phyloP scores from a whole-genome alignment of 2,113 vertebrate species.

The Phyllostomus discolor region DNA sequence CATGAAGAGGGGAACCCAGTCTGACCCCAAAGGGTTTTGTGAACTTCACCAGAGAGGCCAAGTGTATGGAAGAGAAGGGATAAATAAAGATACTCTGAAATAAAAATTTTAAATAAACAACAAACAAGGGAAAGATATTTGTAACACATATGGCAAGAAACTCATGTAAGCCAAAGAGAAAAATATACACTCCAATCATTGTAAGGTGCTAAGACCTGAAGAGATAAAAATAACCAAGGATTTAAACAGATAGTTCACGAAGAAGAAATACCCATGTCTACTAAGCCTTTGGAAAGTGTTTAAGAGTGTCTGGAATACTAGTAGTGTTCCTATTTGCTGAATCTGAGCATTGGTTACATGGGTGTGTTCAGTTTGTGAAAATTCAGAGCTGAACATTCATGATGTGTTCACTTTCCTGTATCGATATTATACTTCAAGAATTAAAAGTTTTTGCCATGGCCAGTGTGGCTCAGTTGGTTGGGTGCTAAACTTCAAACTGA shows the following conservation, averaged over 20 bases:
- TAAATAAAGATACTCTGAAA: background rate
- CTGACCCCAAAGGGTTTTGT: background rate
- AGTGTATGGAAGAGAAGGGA: background rate
- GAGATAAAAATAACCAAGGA: background rate
- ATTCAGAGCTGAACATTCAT: background rate
- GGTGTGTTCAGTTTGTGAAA: conserved; percentile 21
- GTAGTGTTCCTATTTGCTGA: background rate
- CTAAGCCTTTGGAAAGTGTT: background rate
- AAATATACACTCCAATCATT: background rate
- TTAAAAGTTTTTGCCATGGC: background rate
- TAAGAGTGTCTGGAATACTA: background rate
- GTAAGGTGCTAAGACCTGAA: background rate
- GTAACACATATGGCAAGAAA: background rate
- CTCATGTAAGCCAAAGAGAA: background rate
- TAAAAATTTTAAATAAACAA: background rate
- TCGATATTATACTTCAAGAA: background rate
- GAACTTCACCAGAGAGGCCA: background rate
- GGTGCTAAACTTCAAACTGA: too few species aligned
- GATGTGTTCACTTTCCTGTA: background rate
- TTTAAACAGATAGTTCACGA: background rate
- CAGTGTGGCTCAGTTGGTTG: too few species aligned
- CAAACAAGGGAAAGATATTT: background rate
- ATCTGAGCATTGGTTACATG: background rate
- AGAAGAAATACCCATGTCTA: background rate
- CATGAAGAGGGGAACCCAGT: too few species aligned